Base-by-base conservation (phyloP, 1,140 invertebrate species). In the Bathynomus jamesi region DNA sequence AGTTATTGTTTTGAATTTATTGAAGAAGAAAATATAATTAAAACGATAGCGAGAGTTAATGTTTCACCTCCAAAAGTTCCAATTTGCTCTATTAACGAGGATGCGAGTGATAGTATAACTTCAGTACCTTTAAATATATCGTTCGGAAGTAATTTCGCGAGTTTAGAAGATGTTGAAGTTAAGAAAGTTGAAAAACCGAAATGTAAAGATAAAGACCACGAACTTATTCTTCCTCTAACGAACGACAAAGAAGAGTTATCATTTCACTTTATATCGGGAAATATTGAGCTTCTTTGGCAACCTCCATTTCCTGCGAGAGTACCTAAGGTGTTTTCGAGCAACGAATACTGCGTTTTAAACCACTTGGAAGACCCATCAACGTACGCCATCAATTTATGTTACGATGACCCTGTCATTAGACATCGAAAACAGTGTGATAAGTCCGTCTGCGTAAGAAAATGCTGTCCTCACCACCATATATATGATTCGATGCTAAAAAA, bases 401-500 rank as follows among this genome's bases (percentile, higher is more conserved):
- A 69, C 28, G 53, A 61, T 31, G 67, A 69, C 61, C 67, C 67
- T 10, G 46, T 61, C 5, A 2, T 61, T 11, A 28, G 28, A 8
- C 67, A 69, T 30, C 32, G 61, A 30, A 61, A 69, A 21, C 32
- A 4, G 17, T 69, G 67, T n/a, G 29, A 29, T 21, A 69, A 61
- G 28, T 29, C 32, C 27, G 29, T 25, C 28, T 69, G 67, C 46
- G 62, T 69, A 13, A 46, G 67, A 31, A 69, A 69, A 28, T 69
- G 67, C 46, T 69, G 67, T 17, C 67, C 40, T 24, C n/a, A 28
- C 11, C 25, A 69, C 28, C 46, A 69, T 28, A 61, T 69, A 53
- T 53, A 53, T 21, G 21, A 53, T 21, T 53, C 40, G 21, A 1
- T 53, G 5, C 21, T 21, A 53, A 53, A 21, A 5, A 17, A 11